A percentile compares a stretch with the other conserved stretches of the same genome.
These are phyloP conservation scores for Micropterix aruncella DNA, from an alignment of 2,888 invertebrate genomes.

Conservation along the genomic window DNA sequence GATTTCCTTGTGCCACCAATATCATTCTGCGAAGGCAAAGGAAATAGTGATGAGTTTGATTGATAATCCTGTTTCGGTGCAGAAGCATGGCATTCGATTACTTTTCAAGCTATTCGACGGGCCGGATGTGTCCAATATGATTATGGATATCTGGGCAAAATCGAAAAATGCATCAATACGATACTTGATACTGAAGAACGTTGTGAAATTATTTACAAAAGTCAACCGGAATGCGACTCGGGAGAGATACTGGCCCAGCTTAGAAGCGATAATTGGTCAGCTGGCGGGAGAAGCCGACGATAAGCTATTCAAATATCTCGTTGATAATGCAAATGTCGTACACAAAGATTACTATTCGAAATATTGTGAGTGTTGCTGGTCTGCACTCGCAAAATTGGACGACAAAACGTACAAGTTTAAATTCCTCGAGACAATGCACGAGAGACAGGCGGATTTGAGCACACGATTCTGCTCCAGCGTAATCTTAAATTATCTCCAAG, in stretches of 20 bases:
- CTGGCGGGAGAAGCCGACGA: neutral
- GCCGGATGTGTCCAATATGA: conserved; percentile 17
- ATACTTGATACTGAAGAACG: conserved; percentile 18
- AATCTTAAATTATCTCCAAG: neutral
- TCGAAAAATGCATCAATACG: conserved; percentile 23
- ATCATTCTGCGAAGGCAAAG: conserved; percentile 15
- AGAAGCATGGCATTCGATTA: conserved; percentile 25
- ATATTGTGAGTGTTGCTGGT: neutral
- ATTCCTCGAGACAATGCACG: neutral
- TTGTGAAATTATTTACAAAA: neutral
- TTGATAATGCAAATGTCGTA: neutral
- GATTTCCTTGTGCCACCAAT: conserved; percentile 19
- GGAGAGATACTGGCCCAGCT: neutral
- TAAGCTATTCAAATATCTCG: neutral
- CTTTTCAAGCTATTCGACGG: conserved; percentile 19
- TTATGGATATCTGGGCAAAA: conserved; percentile 19
- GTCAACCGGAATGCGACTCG: neutral
- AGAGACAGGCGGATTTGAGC: neutral
- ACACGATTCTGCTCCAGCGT: neutral
- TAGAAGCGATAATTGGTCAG: neutral
- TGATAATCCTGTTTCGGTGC: conserved; percentile 22
- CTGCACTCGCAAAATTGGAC: neutral
- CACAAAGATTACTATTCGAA: neutral
- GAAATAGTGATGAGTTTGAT: conserved; percentile 14
- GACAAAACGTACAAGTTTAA: neutral